A percentile compares a stretch with the other conserved stretches of the same genome.
Evolutionary conservation across 2,888 invertebrate genomes (phyloP).

Genomic region (Nowickia ferox): DNA sequence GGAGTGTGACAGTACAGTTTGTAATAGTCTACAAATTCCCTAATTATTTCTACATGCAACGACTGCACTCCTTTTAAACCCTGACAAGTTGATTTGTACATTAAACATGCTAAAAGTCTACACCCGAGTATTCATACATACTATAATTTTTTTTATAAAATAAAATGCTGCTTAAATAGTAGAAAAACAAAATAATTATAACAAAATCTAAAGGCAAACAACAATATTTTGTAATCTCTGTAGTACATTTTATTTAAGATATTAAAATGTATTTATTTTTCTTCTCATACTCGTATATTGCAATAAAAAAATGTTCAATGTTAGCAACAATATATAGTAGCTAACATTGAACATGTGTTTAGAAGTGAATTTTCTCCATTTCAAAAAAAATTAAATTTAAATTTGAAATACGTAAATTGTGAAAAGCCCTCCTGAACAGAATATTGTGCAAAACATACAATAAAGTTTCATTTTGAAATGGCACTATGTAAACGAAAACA

Average conservation of each 20-base stretch:
- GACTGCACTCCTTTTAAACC: not conserved
- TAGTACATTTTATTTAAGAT: not conserved
- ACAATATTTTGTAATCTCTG: constrained; percentile 33
- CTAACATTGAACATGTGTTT: not conserved
- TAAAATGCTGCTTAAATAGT: constrained; percentile 10
- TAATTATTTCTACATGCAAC: not conserved
- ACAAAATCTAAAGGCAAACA: constrained; percentile 29
- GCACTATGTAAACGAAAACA: no score
- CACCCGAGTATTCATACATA: constrained; percentile 17
- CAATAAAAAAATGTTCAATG: no score
- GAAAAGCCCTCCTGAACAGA: no score
- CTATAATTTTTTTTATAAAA: constrained; percentile 1
- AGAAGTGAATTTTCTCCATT: no score
- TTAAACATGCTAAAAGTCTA: constrained; percentile 22
- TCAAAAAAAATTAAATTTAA: no score
- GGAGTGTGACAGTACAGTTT: no score
- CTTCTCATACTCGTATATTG: no score
- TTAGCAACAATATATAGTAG: not conserved
- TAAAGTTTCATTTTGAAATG: no score
- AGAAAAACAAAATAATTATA: constrained; percentile 10
- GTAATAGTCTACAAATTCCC: no score
- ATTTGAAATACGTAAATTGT: no score
- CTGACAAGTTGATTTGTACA: not conserved
- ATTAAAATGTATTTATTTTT: not conserved
- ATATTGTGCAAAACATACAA: no score